These are phyloP conservation scores for Opisthograptis luteolata DNA, from an alignment of 2,888 invertebrate genomes.

Conservation along the genomic window DNA sequence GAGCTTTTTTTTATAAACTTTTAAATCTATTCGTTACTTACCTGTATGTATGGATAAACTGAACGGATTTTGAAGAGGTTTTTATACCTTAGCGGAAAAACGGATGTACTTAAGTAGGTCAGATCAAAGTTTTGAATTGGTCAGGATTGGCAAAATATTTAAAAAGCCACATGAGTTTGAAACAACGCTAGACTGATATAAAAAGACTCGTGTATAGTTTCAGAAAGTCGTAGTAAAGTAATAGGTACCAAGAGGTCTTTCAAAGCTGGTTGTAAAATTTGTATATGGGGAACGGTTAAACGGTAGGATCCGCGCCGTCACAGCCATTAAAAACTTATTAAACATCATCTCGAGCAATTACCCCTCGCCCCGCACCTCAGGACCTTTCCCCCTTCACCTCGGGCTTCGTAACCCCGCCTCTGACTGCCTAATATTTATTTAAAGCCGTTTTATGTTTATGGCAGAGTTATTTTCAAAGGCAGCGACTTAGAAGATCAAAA, in stretches of 20 bases:
- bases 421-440: constrained; percentile 14
- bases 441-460: neutral
- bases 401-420: constrained; percentile 15
- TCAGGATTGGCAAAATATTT: too few species aligned
- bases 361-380: constrained; percentile 43
- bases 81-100: too few species aligned
- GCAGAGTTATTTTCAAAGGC: neutral
- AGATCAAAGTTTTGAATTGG: too few species aligned
- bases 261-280: constrained; percentile 52
- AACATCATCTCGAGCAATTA: constrained; percentile 87
- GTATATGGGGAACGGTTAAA: constrained; percentile 66
- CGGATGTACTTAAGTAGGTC: too few species aligned
- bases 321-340: constrained; percentile 88
- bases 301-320: constrained; percentile 68
- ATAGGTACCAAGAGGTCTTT: constrained; percentile 38
- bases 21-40: too few species aligned
- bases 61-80: too few species aligned
- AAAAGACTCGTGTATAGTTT: neutral
- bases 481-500: too few species aligned
- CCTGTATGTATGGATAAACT: too few species aligned
- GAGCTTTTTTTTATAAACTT: too few species aligned
- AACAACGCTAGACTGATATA: too few species aligned
- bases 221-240: neutral
- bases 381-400: constrained; percentile 23
- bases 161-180: too few species aligned